phyloP scores from a whole-genome alignment of 1,140 invertebrate genomes.

The Eueides isabella region DNA sequence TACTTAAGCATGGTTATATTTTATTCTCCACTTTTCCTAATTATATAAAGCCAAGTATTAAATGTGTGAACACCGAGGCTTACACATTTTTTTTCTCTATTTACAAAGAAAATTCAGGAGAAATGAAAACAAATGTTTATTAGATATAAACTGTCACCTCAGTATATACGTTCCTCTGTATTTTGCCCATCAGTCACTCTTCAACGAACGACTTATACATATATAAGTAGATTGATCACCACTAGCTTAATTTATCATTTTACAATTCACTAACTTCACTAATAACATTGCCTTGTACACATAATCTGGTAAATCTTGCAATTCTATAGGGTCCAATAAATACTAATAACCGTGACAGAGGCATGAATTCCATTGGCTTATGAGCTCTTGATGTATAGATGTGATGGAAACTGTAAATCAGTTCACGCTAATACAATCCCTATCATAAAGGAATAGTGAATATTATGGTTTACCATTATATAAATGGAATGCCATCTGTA shows the following conservation, averaged over 20 bases:
- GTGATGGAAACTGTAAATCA: neutral
- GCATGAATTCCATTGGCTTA: conserved; percentile 1
- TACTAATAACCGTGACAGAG: neutral
- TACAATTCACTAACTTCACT: neutral
- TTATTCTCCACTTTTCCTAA: no score
- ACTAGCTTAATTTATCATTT: neutral
- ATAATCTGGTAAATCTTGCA: conserved; percentile 3
- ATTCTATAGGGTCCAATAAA: conserved; percentile 12
- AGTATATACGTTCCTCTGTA: no score
- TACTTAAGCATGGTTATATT: no score
- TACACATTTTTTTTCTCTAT: no score
- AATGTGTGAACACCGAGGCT: no score
- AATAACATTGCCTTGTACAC: neutral
- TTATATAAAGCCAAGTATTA: no score
- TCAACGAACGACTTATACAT: no score
- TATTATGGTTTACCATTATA: neutral
- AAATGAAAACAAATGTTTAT: no score
- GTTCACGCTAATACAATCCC: neutral
- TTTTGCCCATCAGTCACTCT: no score
- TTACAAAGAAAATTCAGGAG: no score
- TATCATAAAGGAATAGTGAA: neutral
- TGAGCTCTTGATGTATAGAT: conserved; percentile 4
- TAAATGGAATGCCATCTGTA: neutral
- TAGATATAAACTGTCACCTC: no score
- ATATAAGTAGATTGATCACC: neutral